Conservation (phyloP, 2,797 vertebrate species). For the Decapterus maruadsi region DNA sequence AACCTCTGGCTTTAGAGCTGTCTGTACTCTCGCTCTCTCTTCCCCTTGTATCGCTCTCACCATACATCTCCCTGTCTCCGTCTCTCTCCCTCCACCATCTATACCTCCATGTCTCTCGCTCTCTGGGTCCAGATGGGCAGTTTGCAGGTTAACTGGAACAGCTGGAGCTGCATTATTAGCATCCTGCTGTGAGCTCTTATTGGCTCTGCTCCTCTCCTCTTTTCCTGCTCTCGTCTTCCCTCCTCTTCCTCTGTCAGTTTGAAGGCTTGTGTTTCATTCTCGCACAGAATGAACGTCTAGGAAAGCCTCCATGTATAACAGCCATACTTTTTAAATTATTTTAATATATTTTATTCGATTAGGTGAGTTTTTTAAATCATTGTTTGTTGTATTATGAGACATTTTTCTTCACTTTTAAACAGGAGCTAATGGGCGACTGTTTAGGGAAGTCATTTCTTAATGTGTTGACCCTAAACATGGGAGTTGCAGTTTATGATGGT, state of each 20-base stretch:
- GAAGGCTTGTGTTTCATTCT: conserved; percentile 28
- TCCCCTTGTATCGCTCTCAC: conserved; percentile 8
- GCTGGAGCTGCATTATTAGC: conserved; percentile 99
- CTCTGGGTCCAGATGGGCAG: conserved; percentile 96
- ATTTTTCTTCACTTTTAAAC: neutral
- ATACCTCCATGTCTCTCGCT: conserved; percentile 36
- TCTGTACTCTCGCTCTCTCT: conserved; percentile 11
- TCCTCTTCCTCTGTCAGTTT: conserved; percentile 73
- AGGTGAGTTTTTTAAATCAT: neutral
- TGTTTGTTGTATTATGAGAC: neutral
- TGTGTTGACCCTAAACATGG: neutral
- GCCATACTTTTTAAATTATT: neutral
- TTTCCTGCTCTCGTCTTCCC: conserved; percentile 41
- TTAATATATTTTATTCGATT: neutral
- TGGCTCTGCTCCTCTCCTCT: conserved; percentile 89
- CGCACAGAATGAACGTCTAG: neutral
- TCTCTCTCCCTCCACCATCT: neutral
- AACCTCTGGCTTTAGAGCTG: neutral
- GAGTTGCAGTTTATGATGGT: neutral
- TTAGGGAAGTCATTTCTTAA: neutral
- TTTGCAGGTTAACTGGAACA: conserved; percentile 99
- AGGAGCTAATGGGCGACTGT: neutral
- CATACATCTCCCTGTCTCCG: conserved; percentile 10
- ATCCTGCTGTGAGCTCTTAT: conserved; percentile 98
- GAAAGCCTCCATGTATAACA: neutral